Percentiles rank a stretch among this genome's conserved stretches.
Conservation (phyloP, 2,797 vertebrate genomes). For the Leptodactylus fallax region DNA sequence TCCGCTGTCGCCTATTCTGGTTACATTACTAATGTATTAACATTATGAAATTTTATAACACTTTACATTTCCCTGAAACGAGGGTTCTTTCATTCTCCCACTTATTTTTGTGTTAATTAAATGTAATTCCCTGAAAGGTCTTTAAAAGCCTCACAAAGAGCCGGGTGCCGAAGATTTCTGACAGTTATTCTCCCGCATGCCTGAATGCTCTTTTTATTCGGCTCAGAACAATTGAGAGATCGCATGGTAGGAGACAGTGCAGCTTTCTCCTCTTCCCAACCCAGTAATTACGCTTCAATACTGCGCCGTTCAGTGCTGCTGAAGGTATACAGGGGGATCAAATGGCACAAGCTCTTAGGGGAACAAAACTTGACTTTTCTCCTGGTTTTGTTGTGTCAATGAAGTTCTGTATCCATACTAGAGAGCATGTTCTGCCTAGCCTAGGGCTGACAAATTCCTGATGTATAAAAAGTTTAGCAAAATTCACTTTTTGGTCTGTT, state of each 20-base stretch:
- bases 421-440: not conserved
- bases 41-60: conserved; percentile 72
- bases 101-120: conserved; percentile 73
- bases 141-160: conserved; percentile 73
- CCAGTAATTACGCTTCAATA: conserved; percentile 78
- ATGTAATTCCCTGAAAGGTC: conserved; percentile 74
- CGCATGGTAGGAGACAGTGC: conserved; percentile 74
- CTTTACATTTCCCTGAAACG: conserved; percentile 74
- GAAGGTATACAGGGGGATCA: conserved; percentile 53
- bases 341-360: conserved; percentile 22
- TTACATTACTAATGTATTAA: conserved; percentile 66
- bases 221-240: conserved; percentile 79
- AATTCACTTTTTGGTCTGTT: not conserved
- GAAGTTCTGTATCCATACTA: not conserved
- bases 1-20: conserved; percentile 61
- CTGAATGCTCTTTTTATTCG: conserved; percentile 79
- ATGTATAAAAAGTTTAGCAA: no score
- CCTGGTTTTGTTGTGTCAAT: not conserved
- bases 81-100: conserved; percentile 75
- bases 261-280: conserved; percentile 73
- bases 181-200: conserved; percentile 77
- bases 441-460: not conserved
- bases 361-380: conserved; percentile 42
- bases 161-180: conserved; percentile 75
- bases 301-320: conserved; percentile 60